Base-by-base conservation (phyloP, 2,113 vertebrate genomes). In the Anhinga rufa region DNA sequence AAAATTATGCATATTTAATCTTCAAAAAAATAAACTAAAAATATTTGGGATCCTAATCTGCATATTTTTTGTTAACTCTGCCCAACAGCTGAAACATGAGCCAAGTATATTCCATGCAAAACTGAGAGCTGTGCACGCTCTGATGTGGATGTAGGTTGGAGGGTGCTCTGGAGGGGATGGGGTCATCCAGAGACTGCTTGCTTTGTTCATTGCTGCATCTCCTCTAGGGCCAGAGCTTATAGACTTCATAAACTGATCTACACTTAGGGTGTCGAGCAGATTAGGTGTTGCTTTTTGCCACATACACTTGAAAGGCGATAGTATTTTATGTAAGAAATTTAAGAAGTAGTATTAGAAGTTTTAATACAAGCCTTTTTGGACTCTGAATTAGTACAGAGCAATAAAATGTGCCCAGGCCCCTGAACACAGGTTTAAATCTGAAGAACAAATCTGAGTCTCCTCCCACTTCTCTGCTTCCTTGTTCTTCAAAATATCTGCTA, bases 111-210 rank as follows among this genome's bases (percentile, higher is more conserved):
- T 48, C 29, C 13, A 7, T 21, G 9, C 8, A 49, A 57, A 90
- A 14, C 12, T n/a, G 28, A 36, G 42, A 68, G 9, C 46, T 49
- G 25, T 40, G 32, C 19, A 54, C 3, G 3, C 8, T 66, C 9
- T 19, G 54, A 13, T 36, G 4, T 38, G 19, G 22, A 14, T n/a
- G 20, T 21, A 46, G 21, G 5, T 19, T 65, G 60, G 9, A 60
- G 57, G 32, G 51, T 51, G n/a, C 34, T 75, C 12, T 79, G 34
- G 42, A 77, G 17, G 20, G 6, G 2, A 3, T 65, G 18, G 9
- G 7, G 17, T 49, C 21, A 52, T 54, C 17, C 40, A 65, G 26
- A 32, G 18, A 28, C 10, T n/a, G 11, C 21, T 87, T 0, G 0
- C 38, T 79, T 77, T 74, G 17, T 68, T 7, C 16, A 38, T 36